Conservation (phyloP, 2,888 invertebrate species). For the Diadromus collaris region DNA sequence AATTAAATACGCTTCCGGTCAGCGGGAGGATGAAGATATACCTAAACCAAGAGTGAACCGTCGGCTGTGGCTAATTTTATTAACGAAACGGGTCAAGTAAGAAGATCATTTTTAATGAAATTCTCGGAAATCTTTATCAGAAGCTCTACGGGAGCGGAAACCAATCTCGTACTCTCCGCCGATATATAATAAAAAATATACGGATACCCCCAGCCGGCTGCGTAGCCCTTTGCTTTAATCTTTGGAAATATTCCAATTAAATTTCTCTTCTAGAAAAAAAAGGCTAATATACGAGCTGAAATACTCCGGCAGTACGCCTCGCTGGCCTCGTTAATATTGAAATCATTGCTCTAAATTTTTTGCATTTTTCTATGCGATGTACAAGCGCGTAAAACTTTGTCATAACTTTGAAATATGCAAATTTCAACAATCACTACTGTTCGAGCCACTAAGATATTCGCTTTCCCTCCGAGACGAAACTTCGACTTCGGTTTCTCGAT, state of each 20-base stretch:
- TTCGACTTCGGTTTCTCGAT: background rate
- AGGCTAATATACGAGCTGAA: too few species aligned
- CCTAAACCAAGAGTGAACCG: background rate
- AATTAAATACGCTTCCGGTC: background rate
- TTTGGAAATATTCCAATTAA: slow-evolving; percentile 37
- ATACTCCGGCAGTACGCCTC: too few species aligned
- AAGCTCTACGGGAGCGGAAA: slow-evolving; percentile 17
- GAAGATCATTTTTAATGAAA: slow-evolving; percentile 27
- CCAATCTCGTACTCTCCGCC: slow-evolving; percentile 1
- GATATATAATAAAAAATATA: background rate
- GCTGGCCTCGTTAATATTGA: background rate
- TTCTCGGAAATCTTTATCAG: slow-evolving; percentile 1
- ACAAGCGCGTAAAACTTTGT: too few species aligned
- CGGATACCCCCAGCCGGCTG: too few species aligned
- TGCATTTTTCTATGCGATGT: too few species aligned
- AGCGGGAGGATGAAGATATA: background rate
- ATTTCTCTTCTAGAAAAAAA: slow-evolving; percentile 18
- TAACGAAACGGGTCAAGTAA: slow-evolving; percentile 1
- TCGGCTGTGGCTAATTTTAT: background rate
- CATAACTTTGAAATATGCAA: too few species aligned
- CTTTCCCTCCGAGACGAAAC: slow-evolving; percentile 3
- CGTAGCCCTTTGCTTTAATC: slow-evolving; percentile 10
- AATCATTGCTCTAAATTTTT: background rate
- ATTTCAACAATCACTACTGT: background rate
- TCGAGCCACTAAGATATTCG: background rate